Percentiles rank a stretch among this genome's conserved stretches.
Evolutionary conservation across 1,140 invertebrate genomes (phyloP).

Genomic region (Bathynomus jamesi): DNA sequence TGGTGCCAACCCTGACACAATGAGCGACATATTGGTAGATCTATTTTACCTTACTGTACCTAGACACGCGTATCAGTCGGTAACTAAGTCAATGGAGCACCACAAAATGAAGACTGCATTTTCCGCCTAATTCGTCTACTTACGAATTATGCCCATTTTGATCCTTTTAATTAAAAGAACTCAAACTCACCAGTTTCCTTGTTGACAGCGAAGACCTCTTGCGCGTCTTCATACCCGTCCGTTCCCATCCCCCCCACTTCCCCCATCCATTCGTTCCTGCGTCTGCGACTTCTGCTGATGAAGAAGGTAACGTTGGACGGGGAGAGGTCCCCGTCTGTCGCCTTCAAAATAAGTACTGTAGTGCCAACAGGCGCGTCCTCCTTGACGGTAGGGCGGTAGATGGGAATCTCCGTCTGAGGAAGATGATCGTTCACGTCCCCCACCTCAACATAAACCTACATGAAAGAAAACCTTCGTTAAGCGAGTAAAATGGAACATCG

Average conservation of each 20-base stretch:
- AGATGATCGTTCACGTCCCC: constrained; percentile 89
- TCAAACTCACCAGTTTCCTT: constrained; percentile 69
- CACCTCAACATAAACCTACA: constrained; percentile 80
- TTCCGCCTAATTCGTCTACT: too few relatives aligned
- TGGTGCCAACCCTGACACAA: too few relatives aligned
- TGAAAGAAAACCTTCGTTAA: too few relatives aligned
- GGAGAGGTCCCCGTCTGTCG: constrained; percentile 69
- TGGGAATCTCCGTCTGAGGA: constrained; percentile 72
- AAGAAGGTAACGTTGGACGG: constrained; percentile 55
- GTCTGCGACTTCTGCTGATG: constrained; percentile 55
- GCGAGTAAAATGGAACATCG: too few relatives aligned
- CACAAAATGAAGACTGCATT: too few relatives aligned
- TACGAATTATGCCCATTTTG: too few relatives aligned
- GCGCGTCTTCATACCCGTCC: constrained; percentile 72
- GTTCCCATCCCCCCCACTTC: background rate
- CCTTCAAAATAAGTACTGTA: constrained; percentile 67
- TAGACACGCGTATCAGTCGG: too few relatives aligned
- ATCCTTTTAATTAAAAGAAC: background rate
- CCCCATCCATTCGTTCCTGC: background rate
- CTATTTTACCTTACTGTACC: too few relatives aligned
- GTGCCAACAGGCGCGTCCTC: constrained; percentile 73
- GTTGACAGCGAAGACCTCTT: constrained; percentile 69
- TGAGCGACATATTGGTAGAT: too few relatives aligned
- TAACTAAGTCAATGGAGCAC: too few relatives aligned
- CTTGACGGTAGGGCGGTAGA: constrained; percentile 69